Evolutionary conservation across 2,113 vertebrate genomes (phyloP).

Genomic region (Accipiter virgatus): DNA sequence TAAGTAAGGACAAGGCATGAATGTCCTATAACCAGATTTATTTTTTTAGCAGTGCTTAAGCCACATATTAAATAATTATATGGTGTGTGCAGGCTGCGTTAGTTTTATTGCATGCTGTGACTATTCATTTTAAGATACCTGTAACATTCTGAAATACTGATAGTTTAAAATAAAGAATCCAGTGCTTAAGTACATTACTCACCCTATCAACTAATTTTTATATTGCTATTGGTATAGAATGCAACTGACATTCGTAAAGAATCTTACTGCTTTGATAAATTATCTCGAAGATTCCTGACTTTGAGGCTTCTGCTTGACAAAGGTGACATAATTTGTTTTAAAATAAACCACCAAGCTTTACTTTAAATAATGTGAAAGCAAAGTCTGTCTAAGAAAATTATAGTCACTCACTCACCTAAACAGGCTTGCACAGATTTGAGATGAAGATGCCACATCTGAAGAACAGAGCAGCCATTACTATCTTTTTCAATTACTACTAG

Average conservation of each 20-base stretch:
- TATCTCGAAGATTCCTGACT: background rate
- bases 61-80: background rate
- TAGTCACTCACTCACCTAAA: conserved; percentile 80
- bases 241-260: background rate
- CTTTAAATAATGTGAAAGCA: background rate
- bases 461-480: conserved; percentile 82
- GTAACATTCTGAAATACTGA: background rate
- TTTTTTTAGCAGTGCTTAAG: background rate
- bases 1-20: background rate
- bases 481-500: conserved; percentile 97
- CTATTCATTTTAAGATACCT: background rate
- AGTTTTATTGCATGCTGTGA: background rate
- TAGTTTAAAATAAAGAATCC: background rate
- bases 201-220: background rate
- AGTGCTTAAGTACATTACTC: background rate
- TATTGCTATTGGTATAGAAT: background rate
- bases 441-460: conserved; percentile 99
- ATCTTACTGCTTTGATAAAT: background rate
- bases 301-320: background rate
- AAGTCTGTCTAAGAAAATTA: background rate
- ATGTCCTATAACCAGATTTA: background rate
- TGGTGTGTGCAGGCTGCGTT: background rate
- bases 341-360: background rate
- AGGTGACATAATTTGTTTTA: background rate
- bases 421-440: conserved; percentile 94